These are phyloP conservation scores for Hirtodrosophila confusa DNA, from an alignment of 2,888 invertebrate species.

Conservation along the genomic window DNA sequence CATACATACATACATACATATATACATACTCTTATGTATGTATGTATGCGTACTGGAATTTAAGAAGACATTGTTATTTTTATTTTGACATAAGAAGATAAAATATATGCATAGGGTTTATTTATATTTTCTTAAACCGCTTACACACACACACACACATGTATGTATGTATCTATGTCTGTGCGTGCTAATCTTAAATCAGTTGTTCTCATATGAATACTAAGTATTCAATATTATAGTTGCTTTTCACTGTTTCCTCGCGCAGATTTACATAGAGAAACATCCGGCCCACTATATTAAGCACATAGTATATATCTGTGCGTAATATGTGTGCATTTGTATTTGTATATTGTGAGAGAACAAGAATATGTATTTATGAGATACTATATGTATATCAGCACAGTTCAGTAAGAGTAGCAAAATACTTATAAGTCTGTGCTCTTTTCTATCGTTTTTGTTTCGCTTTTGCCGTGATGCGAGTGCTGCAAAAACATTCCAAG, in stretches of 20 bases:
- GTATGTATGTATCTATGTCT: conserved; percentile 9
- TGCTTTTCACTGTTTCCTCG: conserved; percentile 13
- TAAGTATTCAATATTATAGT: conserved; percentile 16
- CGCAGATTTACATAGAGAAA: conserved; percentile 18
- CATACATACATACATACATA: conserved; percentile 16
- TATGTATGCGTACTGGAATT: conserved; percentile 24
- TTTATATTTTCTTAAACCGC: conserved; percentile 6
- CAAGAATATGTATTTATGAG: conserved; percentile 32
- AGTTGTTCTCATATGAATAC: conserved; percentile 1
- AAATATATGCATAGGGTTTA: conserved; percentile 1
- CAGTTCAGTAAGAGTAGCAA: conserved; percentile 12
- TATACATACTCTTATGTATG: conserved; percentile 13
- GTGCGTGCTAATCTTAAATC: conserved; percentile 9
- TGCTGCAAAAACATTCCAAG: conserved; percentile 48
- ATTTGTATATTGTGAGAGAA: conserved; percentile 19
- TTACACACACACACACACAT: conserved; percentile 3
- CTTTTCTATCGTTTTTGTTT: conserved; percentile 4
- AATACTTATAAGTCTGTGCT: conserved; percentile 5
- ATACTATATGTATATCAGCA: conserved; percentile 1
- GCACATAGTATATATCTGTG: conserved; percentile 1
- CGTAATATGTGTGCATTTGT: conserved; percentile 1
- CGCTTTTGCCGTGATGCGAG: conserved; percentile 27
- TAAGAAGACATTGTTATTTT: conserved; percentile 13
- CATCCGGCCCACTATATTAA: conserved; percentile 32
- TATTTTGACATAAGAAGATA: conserved; percentile 16